Conservation (phyloP, 2,888 invertebrate genomes). For the Cheilosia pagana region DNA sequence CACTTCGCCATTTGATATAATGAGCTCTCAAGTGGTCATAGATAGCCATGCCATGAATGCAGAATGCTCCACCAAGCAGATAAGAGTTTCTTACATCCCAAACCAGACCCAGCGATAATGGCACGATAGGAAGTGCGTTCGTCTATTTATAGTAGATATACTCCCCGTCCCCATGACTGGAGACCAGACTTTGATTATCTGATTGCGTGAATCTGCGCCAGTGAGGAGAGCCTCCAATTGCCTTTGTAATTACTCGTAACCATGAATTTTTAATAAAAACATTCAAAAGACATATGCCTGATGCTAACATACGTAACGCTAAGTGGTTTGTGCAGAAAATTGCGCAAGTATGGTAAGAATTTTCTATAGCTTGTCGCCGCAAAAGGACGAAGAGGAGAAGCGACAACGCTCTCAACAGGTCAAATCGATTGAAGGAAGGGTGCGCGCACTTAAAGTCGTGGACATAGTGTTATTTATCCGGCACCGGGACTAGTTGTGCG, state of each 20-base stretch:
- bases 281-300: constrained; percentile 9
- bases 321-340: constrained; percentile 48
- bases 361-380: constrained; percentile 36
- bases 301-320: not conserved
- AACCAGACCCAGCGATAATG: not conserved
- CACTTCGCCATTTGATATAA: constrained; percentile 3
- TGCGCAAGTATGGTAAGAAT: constrained; percentile 31
- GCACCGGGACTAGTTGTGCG: constrained; percentile 33
- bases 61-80: constrained; percentile 20
- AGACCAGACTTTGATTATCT: constrained; percentile 43
- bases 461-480: constrained; percentile 14
- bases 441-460: not conserved
- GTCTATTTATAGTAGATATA: not conserved
- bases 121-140: constrained; percentile 19
- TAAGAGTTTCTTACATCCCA: constrained; percentile 34
- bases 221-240: constrained; percentile 15
- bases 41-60: constrained; percentile 30
- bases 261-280: constrained; percentile 65
- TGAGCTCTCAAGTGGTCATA: constrained; percentile 17
- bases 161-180: constrained; percentile 1
- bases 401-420: constrained; percentile 43
- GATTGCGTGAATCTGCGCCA: constrained; percentile 39
- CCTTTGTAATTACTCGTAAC: constrained; percentile 52
- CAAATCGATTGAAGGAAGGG: constrained; percentile 58
- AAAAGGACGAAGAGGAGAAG: constrained; percentile 27